A percentile compares a stretch with the other conserved stretches of the same genome.
phyloP scores from a whole-genome alignment of 2,113 vertebrate species.

The Sarotherodon lohbergeri region DNA sequence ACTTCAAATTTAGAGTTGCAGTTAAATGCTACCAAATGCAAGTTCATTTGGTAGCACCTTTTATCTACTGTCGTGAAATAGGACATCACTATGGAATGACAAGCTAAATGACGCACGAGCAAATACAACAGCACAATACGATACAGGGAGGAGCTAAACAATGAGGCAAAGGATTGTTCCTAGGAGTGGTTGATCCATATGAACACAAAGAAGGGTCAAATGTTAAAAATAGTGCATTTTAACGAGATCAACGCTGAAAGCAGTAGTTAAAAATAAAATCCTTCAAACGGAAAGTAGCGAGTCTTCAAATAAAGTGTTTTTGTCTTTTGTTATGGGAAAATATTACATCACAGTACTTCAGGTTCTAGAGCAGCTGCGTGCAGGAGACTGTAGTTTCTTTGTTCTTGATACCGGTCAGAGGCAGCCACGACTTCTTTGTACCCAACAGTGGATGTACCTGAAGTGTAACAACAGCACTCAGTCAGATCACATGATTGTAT shows the following conservation, averaged over 20 bases:
- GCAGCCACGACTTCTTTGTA: not conserved
- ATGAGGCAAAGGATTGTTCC: not conserved
- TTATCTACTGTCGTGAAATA: not conserved
- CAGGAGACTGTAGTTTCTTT: not conserved
- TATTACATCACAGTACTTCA: not conserved
- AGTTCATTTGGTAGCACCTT: not conserved
- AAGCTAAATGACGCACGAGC: not conserved
- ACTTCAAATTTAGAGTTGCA: not conserved
- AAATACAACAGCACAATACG: not conserved
- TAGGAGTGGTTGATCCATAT: accelerated
- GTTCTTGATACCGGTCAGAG: not conserved
- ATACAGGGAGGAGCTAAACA: not conserved
- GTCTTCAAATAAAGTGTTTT: not conserved
- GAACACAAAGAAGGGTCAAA: not conserved
- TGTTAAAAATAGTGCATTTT: not conserved
- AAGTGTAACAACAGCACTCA: not conserved
- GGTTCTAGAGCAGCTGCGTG: not conserved
- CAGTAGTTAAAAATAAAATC: not conserved
- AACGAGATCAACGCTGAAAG: not conserved
- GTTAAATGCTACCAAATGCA: not conserved
- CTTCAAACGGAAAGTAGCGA: not conserved
- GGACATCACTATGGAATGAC: not conserved
- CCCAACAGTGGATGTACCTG: no score
- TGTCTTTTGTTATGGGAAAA: not conserved
- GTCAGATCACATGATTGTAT: not conserved